Percentiles rank a stretch among this genome's conserved stretches.
phyloP scores from a whole-genome alignment of 2,797 vertebrate genomes.

The Sebastes minor region DNA sequence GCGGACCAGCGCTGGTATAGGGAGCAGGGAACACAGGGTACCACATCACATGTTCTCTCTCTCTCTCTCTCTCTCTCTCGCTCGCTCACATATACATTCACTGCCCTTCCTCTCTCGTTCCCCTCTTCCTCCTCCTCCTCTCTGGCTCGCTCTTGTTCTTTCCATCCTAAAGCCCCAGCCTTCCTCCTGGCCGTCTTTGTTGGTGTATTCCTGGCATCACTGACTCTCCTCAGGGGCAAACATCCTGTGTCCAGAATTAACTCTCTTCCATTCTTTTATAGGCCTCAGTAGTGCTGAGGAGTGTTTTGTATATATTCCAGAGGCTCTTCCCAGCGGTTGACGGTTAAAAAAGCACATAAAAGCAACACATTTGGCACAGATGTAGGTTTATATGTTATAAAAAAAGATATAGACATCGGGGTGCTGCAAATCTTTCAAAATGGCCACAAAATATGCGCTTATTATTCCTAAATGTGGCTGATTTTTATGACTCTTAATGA shows the following conservation, averaged over 20 bases:
- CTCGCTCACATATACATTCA: too few relatives aligned
- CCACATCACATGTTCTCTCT: neutral
- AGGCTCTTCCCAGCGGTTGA: neutral
- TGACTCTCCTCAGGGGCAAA: slow-evolving; percentile 43
- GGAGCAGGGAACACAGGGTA: neutral
- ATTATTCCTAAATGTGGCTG: too few relatives aligned
- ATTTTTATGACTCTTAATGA: too few relatives aligned
- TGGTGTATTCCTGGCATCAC: slow-evolving; percentile 51
- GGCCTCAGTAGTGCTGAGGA: slow-evolving; percentile 3
- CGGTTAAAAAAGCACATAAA: neutral
- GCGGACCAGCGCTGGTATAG: neutral
- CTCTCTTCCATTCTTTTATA: slow-evolving; percentile 41
- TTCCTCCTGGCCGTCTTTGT: slow-evolving; percentile 28
- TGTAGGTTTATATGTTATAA: too few relatives aligned
- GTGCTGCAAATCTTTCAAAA: too few relatives aligned
- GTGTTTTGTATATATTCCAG: slow-evolving; percentile 1
- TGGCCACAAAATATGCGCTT: too few relatives aligned
- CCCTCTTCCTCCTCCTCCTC: neutral
- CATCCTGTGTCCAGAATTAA: slow-evolving; percentile 53
- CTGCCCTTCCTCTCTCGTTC: neutral
- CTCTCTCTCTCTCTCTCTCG: neutral
- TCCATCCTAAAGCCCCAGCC: slow-evolving; percentile 33
- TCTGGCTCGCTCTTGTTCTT: slow-evolving; percentile 27
- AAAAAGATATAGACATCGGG: too few relatives aligned
- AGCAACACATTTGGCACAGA: too few relatives aligned